A percentile compares a stretch with the other conserved stretches of the same genome.
phyloP scores from a whole-genome alignment of 1,140 invertebrate species.

The Papilio dardanus region DNA sequence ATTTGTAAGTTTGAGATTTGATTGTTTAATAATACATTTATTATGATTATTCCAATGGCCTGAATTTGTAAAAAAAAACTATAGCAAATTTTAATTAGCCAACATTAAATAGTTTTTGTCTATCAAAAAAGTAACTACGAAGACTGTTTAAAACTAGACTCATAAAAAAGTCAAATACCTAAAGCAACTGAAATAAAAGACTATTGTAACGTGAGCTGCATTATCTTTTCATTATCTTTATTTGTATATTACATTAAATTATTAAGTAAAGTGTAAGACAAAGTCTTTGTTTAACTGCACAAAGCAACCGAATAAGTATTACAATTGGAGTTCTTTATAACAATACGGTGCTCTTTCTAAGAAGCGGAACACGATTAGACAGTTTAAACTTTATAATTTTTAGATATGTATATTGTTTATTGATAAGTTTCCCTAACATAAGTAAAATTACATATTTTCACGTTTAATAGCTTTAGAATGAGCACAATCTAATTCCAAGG shows the following conservation, averaged over 20 bases:
- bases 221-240: constrained; percentile 1
- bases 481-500: constrained; percentile 35
- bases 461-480: constrained; percentile 3
- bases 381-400: background rate
- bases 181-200: background rate
- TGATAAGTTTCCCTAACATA: background rate
- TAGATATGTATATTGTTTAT: background rate
- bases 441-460: constrained; percentile 31
- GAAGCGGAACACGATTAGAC: background rate
- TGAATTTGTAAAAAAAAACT: background rate
- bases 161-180: background rate
- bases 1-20: background rate
- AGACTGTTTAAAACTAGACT: too few relatives aligned
- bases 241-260: background rate
- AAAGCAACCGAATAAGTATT: background rate
- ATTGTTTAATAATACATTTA: background rate
- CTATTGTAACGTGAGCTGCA: background rate
- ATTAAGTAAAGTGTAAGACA: background rate
- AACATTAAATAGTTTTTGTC: background rate
- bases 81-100: background rate
- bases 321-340: background rate
- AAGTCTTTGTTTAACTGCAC: background rate
- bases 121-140: too few relatives aligned
- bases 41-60: background rate
- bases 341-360: background rate